Evolutionary conservation across 2,113 vertebrate genomes (phyloP).

Genomic region (Anarhynchus alexandrinus): DNA sequence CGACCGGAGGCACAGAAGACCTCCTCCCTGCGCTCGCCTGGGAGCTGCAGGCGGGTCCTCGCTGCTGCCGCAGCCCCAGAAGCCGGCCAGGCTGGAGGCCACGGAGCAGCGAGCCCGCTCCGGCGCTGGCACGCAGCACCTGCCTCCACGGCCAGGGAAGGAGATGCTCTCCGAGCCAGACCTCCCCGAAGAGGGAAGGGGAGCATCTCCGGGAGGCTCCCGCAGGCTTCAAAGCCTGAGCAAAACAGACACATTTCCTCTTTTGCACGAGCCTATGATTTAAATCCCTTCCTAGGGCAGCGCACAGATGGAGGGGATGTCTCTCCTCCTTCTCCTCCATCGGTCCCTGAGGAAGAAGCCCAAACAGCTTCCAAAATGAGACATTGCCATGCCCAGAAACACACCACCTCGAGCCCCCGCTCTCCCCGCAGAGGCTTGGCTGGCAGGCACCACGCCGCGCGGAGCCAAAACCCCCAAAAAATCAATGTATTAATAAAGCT

Average conservation of each 20-base stretch:
- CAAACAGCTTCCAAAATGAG: not conserved
- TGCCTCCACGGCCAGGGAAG: not conserved
- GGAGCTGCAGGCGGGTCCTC: not conserved
- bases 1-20: rapidly evolving
- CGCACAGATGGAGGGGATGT: slow-evolving; percentile 26
- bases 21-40: not conserved
- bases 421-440: not conserved
- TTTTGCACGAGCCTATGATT: not conserved
- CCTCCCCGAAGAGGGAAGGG: not conserved
- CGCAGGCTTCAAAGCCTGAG: not conserved
- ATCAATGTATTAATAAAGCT: slow-evolving; percentile 34
- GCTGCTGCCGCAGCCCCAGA: not conserved
- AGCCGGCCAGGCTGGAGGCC: rapidly evolving
- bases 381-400: not conserved
- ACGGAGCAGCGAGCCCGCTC: rapidly evolving
- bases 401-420: not conserved
- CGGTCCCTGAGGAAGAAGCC: not conserved
- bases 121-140: rapidly evolving
- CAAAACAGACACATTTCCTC: not conserved
- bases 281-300: slow-evolving; percentile 25
- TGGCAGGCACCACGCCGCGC: not conserved
- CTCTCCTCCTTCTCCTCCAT: slow-evolving; percentile 26
- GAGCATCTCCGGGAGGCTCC: not conserved
- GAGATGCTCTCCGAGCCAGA: not conserved
- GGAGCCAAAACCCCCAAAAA: not conserved